Evolutionary conservation across 1,140 invertebrate genomes (phyloP), one percentile per base, ranked within the genome.

Genomic region (Theocolax elegans): DNA sequence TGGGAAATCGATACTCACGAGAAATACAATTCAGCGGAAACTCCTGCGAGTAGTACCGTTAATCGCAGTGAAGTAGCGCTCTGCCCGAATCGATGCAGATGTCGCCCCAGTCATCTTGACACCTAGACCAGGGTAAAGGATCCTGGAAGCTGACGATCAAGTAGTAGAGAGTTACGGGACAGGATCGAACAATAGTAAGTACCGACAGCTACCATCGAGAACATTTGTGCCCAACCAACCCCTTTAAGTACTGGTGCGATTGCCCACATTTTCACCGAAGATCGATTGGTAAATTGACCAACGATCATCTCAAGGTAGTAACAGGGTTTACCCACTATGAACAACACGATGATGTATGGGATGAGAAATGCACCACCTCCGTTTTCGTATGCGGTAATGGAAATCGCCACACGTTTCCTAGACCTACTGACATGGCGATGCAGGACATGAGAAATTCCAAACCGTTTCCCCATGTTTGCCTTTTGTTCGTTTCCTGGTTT

Each of bases 381-480:
- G 79, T 95, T 95, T 72, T 93, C 89, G 79, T 94, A 92, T 1
- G 93, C 94, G 0, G 92, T 89, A 77, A 96, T 0, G 95, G 95
- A 85, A 97, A 97, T n/a, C 94, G 79, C 94, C 94, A 95, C 23
- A 95, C 90, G 77, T 95, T 96, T 25, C 95, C 95, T 3, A 97
- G 86, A 0, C 95, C 95, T 1, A 97, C 93, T 7, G 95, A 95
- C 70, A 95, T 92, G n/a, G 94, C 92, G 62, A 97, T 93, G 79
- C 94, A 95, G 2, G 94, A 95, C 87, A 97, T 92, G 1, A 97
- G 85, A 79, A 97, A 97, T 79, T 97, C 95, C 1, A 94, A 80
- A 72, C 93, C 90, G 74, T 92, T 95, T 21, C 89, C 90, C 95
- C 95, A 97, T 78, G 90, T 91, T 51, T 65, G 64, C 3, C 73